These are phyloP conservation scores for Ladona fulva DNA, from an alignment of 1,140 invertebrate genomes.

Conservation along the genomic window DNA sequence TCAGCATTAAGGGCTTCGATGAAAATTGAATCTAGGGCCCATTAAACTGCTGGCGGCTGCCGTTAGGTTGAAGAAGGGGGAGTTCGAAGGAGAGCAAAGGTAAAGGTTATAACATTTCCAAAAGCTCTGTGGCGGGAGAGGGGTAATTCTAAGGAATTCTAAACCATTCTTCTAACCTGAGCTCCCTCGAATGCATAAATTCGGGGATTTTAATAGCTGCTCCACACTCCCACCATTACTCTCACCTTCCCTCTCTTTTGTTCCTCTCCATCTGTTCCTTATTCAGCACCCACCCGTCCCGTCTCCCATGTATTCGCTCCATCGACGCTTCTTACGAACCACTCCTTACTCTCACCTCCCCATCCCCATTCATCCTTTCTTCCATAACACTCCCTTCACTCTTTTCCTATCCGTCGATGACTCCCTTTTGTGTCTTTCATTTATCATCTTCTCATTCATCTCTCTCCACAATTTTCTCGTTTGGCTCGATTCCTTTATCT, in stretches of 20 bases:
- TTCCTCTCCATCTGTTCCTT: too few relatives aligned
- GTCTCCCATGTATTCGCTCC: too few relatives aligned
- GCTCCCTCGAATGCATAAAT: not conserved
- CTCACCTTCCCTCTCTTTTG: not conserved
- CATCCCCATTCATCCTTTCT: too few relatives aligned
- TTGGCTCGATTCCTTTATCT: too few relatives aligned
- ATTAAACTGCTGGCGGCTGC: not conserved
- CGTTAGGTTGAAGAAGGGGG: not conserved
- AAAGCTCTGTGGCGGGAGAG: not conserved
- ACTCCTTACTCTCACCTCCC: too few relatives aligned
- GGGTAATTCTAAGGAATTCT: not conserved
- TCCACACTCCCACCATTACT: not conserved
- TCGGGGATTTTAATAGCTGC: not conserved
- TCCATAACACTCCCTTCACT: too few relatives aligned
- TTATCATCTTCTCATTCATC: too few relatives aligned
- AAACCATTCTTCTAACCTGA: not conserved
- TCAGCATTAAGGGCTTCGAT: constrained; percentile 4
- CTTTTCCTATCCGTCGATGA: too few relatives aligned
- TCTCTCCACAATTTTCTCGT: too few relatives aligned
- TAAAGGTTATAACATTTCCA: not conserved
- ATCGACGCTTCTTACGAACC: too few relatives aligned
- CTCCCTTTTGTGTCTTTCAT: too few relatives aligned
- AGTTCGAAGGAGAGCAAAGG: not conserved
- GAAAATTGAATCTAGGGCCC: not conserved
- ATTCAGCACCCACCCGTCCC: too few relatives aligned